Base-by-base conservation (phyloP, 2,888 invertebrate species). In the Conomelus anceps region DNA sequence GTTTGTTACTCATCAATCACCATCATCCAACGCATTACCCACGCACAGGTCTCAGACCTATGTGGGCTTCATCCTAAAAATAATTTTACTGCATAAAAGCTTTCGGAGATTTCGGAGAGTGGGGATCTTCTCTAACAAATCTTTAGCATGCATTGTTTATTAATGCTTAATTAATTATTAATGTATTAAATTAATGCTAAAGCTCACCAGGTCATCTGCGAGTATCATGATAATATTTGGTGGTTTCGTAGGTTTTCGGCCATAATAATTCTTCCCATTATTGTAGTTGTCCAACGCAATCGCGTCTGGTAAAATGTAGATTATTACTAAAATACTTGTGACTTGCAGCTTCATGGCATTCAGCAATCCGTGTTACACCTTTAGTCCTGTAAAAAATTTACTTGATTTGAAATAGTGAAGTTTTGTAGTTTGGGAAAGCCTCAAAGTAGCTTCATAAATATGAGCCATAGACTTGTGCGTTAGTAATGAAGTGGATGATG, bases 151-250 rank as follows among this genome's bases (percentile, higher is more conserved):
- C 9, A 22, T 87, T 9, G 11, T 22, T 23, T 17, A n/a, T 17
- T 9, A 7, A 87, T 9, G n/a, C 13, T n/a, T 17, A 87, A 24
- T 23, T 23, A 89, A 89, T 22, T 1, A 34, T 34, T 34, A 9
- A 9, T 9, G 34, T 1, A 34, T 17, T 34, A 17, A 9, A 9
- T 34, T 34, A 34, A 3, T 1, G 13, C 17, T 34, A n/a, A 3
- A 63, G 89, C 94, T 93, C 93, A 95, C 95, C 93, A 95, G 92
- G 92, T 95, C 95, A 92, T 95, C 95, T 9, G 94, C 95, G 91
- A 95, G 92, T 86, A 95, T 94, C 86, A 94, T 93, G 63, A 95
- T 92, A 88, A 95, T 94, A 90, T 95, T 93, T 4, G 95, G 95
- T 6, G 89, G 22, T 88, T 63, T 63, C n/a, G n/a, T n/a, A 63